Base-by-base conservation (phyloP, 2,797 vertebrate species). In the Sebastes dallii region DNA sequence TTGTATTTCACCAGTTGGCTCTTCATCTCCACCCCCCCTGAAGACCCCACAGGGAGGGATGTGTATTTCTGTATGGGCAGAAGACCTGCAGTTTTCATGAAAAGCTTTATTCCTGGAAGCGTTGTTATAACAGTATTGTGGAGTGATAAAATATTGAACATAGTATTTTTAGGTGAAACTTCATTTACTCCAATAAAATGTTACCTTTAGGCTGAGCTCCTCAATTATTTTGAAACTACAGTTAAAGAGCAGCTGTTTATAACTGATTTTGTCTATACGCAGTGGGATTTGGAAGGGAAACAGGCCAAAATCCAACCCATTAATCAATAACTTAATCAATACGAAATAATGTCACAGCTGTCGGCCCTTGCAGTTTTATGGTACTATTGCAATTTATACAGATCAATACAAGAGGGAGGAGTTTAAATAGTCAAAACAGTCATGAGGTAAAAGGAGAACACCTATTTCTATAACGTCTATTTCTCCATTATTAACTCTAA, bases 1-100 rank as follows among this genome's bases (percentile, higher is more conserved):
- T 92, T 77, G 60, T 64, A 84, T 93, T 91, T 91, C 91, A 76
- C 54, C 52, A 4, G 22, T 59, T 79, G 54, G 54, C 60, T 14
- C 75, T 39, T 67, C 56, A 54, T 59, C 50, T 55, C 42, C 55
- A 27, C 13, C 73, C 60, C 75, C 18, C 24, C 39, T 30, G 25
- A 56, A 24, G 55, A 78, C 89, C 87, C 67, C 87, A 87, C 76
- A 39, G 66, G 30, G 81, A 87, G 75, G 46, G 50, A 52, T 81
- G 55, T 81, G 60, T 46, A 12, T 62, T 78, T 72, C 61, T 42
- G 34, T 25, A 34, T 54, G 58, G 52, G 34, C 50, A 50, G 22
- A 56, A 54, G 25, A 59, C 66, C 72, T 46, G 34, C 39, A 14
- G 66, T 58, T 75, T 82, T 77, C 70, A 75, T 78, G 12, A 16